Conservation (phyloP, 2,113 vertebrate genomes). For the Synodontis membranacea region DNA sequence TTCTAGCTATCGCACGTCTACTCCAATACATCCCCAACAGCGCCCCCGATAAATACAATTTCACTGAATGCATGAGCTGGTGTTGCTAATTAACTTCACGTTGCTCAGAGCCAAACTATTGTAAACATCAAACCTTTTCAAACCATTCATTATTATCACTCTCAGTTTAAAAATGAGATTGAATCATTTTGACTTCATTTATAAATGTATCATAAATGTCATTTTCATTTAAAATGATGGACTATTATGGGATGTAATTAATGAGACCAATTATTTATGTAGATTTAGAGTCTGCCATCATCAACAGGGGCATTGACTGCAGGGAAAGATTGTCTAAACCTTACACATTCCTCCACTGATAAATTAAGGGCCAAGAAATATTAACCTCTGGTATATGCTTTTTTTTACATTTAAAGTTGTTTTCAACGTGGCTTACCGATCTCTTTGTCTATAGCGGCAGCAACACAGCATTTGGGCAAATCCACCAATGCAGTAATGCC, state of each 20-base stretch:
- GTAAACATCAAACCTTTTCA: background rate
- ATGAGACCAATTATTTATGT: background rate
- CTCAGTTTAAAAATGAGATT: background rate
- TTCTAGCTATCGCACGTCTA: too few species aligned
- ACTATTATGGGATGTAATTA: background rate
- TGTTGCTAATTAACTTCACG: too few species aligned
- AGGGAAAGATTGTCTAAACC: background rate
- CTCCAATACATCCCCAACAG: too few species aligned
- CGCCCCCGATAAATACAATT: too few species aligned
- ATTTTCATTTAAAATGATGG: background rate
- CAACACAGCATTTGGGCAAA: slow-evolving; percentile 87
- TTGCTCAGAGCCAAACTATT: background rate
- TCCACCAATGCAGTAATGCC: slow-evolving; percentile 85
- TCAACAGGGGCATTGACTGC: background rate
- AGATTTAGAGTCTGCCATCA: background rate
- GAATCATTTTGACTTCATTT: background rate
- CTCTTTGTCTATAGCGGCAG: slow-evolving; percentile 86
- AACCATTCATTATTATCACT: background rate
- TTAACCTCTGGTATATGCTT: background rate
- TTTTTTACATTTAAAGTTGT: background rate
- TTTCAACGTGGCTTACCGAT: slow-evolving; percentile 70
- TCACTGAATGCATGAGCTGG: too few species aligned
- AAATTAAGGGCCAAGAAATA: background rate
- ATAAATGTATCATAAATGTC: too few species aligned
- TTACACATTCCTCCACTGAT: background rate